Evolutionary conservation across 2,797 vertebrate genomes (phyloP).

Genomic region (Cheirogaleus major): DNA sequence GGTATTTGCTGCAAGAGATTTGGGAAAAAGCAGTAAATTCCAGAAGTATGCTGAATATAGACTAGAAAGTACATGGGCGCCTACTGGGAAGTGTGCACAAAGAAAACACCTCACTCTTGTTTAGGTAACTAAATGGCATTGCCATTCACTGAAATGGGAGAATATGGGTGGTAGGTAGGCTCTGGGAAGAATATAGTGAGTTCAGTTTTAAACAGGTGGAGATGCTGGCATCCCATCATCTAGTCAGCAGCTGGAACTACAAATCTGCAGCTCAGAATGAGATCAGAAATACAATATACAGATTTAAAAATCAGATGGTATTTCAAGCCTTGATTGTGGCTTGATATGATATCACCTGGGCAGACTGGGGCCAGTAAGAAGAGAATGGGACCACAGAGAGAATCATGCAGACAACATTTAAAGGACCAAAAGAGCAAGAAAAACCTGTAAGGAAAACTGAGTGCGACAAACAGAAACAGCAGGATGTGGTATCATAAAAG

Average conservation of each 20-base stretch:
- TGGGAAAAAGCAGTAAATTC: background rate
- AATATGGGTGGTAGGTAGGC: background rate
- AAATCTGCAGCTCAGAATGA: constrained; percentile 14
- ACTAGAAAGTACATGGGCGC: background rate
- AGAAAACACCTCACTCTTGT: background rate
- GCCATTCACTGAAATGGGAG: background rate
- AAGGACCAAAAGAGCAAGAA: background rate
- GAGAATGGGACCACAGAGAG: background rate
- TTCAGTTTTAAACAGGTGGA: background rate
- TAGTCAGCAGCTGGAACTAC: background rate
- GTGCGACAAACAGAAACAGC: background rate
- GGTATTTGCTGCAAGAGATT: background rate
- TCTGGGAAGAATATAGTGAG: background rate
- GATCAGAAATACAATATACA: background rate
- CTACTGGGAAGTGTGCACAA: background rate
- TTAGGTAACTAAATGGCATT: background rate
- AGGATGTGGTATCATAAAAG: background rate
- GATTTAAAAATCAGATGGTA: constrained; percentile 3
- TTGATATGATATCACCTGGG: background rate
- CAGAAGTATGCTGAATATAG: background rate
- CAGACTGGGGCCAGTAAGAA: background rate
- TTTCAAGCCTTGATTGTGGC: background rate
- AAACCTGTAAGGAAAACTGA: background rate
- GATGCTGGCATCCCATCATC: background rate
- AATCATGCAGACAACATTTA: background rate